Percentiles rank a stretch among this genome's conserved stretches.
phyloP scores from a whole-genome alignment of 2,113 vertebrate genomes.

The Odocoileus hemionus region DNA sequence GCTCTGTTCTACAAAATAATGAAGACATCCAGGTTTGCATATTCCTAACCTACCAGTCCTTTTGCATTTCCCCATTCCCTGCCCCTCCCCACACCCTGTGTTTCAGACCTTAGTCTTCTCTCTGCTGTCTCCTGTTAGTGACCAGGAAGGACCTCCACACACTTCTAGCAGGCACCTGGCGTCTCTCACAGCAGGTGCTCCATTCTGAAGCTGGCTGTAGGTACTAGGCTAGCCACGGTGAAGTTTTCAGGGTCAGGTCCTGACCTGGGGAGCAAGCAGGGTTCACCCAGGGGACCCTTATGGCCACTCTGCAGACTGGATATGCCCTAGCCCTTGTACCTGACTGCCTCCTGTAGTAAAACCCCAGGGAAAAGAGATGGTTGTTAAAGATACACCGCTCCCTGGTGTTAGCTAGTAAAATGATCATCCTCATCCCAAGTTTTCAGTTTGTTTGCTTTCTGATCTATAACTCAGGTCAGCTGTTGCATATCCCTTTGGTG shows the following conservation, averaged over 20 bases:
- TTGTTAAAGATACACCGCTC: not conserved
- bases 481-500: not conserved
- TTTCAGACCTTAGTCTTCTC: not conserved
- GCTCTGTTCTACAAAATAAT: not conserved
- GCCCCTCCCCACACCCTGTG: fast-evolving
- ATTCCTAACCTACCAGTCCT: not conserved
- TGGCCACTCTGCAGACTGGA: not conserved
- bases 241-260: not conserved
- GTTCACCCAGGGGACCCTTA: not conserved
- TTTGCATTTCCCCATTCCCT: not conserved
- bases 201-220: not conserved
- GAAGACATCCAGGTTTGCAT: not conserved
- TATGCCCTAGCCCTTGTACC: not conserved
- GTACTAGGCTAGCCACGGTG: not conserved
- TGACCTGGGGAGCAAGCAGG: not conserved
- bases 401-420: not conserved
- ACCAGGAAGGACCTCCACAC: not conserved
- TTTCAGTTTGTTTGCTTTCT: conserved; percentile 9
- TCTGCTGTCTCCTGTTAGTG: not conserved
- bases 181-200: not conserved
- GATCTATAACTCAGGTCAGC: not conserved
- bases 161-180: not conserved
- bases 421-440: not conserved
- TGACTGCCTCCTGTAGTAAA: not conserved
- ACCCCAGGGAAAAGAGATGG: not conserved